Evolutionary conservation across 2,113 vertebrate species (phyloP).

Genomic region (Lipotes vexillifer): DNA sequence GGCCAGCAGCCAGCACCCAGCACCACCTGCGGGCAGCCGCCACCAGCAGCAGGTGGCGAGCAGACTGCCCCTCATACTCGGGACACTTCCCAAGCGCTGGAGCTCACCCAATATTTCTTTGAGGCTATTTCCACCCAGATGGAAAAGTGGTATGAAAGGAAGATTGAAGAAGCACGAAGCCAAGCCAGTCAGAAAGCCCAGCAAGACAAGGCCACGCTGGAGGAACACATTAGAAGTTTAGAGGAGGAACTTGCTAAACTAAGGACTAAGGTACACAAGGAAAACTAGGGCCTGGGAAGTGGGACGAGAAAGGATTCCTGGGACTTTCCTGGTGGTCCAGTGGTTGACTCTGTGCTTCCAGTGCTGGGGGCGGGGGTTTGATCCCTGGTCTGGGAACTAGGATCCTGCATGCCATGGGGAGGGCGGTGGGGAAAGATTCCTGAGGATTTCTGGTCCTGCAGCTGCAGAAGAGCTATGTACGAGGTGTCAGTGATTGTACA

Average conservation of each 20-base stretch:
- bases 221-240: conserved; percentile 89
- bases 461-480: background rate
- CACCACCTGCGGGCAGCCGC: conserved; percentile 46
- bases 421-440: background rate
- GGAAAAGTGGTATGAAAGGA: conserved; percentile 98
- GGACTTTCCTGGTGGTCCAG: too few relatives aligned
- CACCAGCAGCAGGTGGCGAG: background rate
- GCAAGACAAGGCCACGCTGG: conserved; percentile 85
- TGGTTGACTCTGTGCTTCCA: too few relatives aligned
- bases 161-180: conserved; percentile 91
- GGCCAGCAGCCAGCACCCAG: background rate
- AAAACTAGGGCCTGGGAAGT: conserved; percentile 76
- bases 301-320: background rate
- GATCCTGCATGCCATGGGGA: too few relatives aligned
- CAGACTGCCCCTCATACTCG: conserved; percentile 67
- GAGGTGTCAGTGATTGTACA: background rate
- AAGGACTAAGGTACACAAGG: conserved; percentile 85
- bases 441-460: background rate
- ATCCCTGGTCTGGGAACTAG: too few relatives aligned
- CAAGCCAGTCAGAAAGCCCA: conserved; percentile 89
- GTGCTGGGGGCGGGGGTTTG: too few relatives aligned
- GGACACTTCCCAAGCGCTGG: conserved; percentile 89
- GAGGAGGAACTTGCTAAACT: conserved; percentile 92
- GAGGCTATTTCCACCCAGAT: conserved; percentile 95
- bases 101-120: conserved; percentile 96